A percentile compares a stretch with the other conserved stretches of the same genome.
These are phyloP conservation scores for Mallotus villosus DNA, from an alignment of 2,797 vertebrate species.

Conservation along the genomic window DNA sequence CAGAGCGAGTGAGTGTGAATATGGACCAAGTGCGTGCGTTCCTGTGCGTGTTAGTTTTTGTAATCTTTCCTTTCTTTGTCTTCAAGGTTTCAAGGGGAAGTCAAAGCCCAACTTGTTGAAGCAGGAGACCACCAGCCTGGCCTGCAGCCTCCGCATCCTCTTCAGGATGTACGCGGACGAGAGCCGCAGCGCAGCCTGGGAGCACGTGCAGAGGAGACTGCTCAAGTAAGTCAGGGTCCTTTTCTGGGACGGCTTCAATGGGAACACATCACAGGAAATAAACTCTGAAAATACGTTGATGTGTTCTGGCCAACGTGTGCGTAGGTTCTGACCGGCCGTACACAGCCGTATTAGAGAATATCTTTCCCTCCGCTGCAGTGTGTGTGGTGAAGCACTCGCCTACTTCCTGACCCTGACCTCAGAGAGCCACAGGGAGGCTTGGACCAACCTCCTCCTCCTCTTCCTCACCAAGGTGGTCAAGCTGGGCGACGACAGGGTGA, in stretches of 20 bases:
- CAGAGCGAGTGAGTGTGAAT: too few species aligned
- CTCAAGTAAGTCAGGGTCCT: slow-evolving; percentile 73
- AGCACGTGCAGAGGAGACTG: slow-evolving; percentile 83
- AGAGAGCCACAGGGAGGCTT: slow-evolving; percentile 87
- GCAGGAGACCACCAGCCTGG: slow-evolving; percentile 87
- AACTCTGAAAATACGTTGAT: too few species aligned
- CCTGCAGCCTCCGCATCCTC: slow-evolving; percentile 84
- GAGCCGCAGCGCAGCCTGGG: slow-evolving; percentile 80
- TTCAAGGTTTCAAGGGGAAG: slow-evolving; percentile 85
- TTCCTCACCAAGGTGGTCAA: slow-evolving; percentile 89
- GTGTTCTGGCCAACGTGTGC: too few species aligned
- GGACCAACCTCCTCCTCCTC: slow-evolving; percentile 86
- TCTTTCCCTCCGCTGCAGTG: slow-evolving; percentile 58
- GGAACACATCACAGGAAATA: too few species aligned
- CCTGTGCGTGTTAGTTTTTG: too few species aligned
- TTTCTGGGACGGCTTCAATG: neutral
- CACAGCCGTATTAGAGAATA: too few species aligned
- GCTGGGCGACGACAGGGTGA: slow-evolving; percentile 85
- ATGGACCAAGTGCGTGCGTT: too few species aligned
- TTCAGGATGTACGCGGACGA: slow-evolving; percentile 89
- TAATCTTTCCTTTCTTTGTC: too few species aligned
- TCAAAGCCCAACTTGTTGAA: slow-evolving; percentile 90
- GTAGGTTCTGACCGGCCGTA: too few species aligned
- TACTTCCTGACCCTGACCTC: slow-evolving; percentile 88
- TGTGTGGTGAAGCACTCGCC: slow-evolving; percentile 85